Percentiles rank a stretch among this genome's conserved stretches.
phyloP scores from a whole-genome alignment of 2,888 invertebrate species.

The Cartodere bifasciata region DNA sequence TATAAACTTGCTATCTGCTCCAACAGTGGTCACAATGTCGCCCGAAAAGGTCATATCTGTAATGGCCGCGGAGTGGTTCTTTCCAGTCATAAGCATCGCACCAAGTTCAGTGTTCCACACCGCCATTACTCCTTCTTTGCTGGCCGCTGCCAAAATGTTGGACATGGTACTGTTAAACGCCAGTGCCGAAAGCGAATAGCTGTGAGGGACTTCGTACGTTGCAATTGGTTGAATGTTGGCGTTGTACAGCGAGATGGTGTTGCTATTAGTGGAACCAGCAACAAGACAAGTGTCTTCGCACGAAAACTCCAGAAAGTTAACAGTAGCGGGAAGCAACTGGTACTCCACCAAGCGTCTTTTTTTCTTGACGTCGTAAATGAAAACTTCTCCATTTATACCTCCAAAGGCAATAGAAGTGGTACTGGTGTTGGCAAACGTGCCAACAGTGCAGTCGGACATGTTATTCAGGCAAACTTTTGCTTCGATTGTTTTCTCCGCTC shows the following conservation, averaged over 20 bases:
- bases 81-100: conserved; percentile 7
- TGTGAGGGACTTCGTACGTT: conserved; percentile 19
- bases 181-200: conserved; percentile 17
- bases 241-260: conserved; percentile 18
- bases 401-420: conserved; percentile 21
- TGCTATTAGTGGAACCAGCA: conserved; percentile 16
- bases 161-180: conserved; percentile 15
- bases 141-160: conserved; percentile 17
- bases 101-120: conserved; percentile 19
- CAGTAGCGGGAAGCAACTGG: conserved; percentile 16
- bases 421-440: conserved; percentile 20
- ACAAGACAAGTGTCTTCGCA: conserved; percentile 21
- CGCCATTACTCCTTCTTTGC: conserved; percentile 18
- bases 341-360: conserved; percentile 15
- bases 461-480: conserved; percentile 12
- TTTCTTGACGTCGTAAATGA: conserved; percentile 21
- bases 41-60: conserved; percentile 20
- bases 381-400: conserved; percentile 20
- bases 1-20: conserved; percentile 19
- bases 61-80: conserved; percentile 7
- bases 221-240: conserved; percentile 17
- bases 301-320: conserved; percentile 24
- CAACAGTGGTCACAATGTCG: conserved; percentile 17
- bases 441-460: conserved; percentile 16
- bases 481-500: conserved; percentile 12